Evolutionary conservation across 2,113 vertebrate species (phyloP), one percentile per base, ranked within the genome.

Genomic region (Oreotragus oreotragus): DNA sequence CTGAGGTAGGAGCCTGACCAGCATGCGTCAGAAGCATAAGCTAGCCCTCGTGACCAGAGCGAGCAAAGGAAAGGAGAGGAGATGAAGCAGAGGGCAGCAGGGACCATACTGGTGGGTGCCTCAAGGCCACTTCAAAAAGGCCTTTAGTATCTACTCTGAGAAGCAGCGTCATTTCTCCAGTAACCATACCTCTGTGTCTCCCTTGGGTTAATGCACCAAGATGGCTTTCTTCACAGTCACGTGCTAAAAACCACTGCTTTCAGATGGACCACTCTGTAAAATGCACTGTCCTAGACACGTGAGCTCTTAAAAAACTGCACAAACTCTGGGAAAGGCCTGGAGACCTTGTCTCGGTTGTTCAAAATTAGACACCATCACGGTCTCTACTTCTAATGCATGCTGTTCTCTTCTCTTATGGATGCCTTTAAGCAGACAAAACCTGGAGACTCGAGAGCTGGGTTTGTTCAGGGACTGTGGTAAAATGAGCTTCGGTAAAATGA

Each of bases 261-360:
- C 9, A 21, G 45, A 30, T 4, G 1, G 36, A 9, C 43, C 2
- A 0, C 6, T 88, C 33, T 23, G 5, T 47, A n/a, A 80, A 60
- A 9, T 10, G 49, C 7, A 49, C 13, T 7, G 2, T 12, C 55
- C 39, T 66, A 0, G 28, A 47, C 30, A 4, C 1, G 2, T 13
- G 62, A 57, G 30, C 58, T 55, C 84, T 47, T 53, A 80, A 33
- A 36, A 47, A 11, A 49, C 45, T 47, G 43, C 43, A 28, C 76
- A 28, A 13, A 10, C 79, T 53, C 79, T 51, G 33, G 30, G 11
- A 85, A 43, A 33, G 27, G 19, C 51, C 25, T 66, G 8, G 4
- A 57, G 33, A 49, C 28, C 16, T 66, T 9, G 14, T 91, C 47
- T 85, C 15, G 2, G 58, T 43, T 36, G 6, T 36, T 81, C 19